A percentile compares a stretch with the other conserved stretches of the same genome.
phyloP scores from a whole-genome alignment of 2,113 vertebrate species.

The Ochotona princeps region DNA sequence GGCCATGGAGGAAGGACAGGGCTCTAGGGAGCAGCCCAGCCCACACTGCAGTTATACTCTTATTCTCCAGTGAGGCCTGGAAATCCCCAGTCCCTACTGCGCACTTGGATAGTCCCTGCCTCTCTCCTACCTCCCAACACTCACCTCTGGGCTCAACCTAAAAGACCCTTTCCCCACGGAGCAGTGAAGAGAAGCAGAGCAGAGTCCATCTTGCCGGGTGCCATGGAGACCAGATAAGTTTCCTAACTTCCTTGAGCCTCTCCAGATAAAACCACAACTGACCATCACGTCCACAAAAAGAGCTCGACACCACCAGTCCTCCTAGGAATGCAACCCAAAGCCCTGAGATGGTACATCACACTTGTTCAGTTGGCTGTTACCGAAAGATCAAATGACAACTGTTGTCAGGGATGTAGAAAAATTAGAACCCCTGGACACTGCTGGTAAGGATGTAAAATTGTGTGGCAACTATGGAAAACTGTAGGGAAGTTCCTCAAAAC shows the following conservation, averaged over 20 bases:
- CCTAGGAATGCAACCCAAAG: background rate
- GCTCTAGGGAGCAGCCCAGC: background rate
- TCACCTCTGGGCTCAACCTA: background rate
- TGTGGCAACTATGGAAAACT: background rate
- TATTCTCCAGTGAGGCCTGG: conserved; percentile 46
- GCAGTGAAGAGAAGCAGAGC: rapidly evolving
- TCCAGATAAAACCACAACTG: background rate
- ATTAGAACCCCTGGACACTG: background rate
- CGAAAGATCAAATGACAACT: background rate
- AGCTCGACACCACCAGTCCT: background rate
- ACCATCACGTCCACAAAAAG: background rate
- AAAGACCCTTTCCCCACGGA: background rate
- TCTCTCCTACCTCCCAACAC: background rate
- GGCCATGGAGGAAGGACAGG: conserved; percentile 53
- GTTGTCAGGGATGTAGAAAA: background rate
- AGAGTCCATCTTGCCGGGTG: background rate
- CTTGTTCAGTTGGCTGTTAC: background rate
- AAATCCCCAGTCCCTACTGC: conserved; percentile 48
- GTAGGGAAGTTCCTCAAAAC: background rate
- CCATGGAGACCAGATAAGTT: background rate
- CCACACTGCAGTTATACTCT: background rate
- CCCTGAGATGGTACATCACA: background rate
- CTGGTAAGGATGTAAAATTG: background rate
- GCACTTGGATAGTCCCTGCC: background rate
- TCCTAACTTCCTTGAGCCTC: background rate